Conservation (phyloP, 2,888 invertebrate species). For the Mythimna ferrago region DNA sequence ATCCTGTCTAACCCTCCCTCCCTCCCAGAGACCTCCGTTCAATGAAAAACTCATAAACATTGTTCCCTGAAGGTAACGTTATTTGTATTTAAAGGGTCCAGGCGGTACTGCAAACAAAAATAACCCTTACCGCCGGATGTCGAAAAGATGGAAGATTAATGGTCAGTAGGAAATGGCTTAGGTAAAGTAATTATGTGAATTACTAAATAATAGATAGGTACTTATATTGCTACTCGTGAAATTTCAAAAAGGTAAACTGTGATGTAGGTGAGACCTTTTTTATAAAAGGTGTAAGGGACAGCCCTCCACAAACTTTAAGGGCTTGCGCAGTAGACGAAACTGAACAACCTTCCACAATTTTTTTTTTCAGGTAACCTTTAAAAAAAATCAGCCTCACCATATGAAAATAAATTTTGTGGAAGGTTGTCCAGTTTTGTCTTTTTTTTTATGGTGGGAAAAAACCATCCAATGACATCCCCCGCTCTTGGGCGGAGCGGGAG, state of each 20-base stretch:
- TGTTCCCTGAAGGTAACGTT: slow-evolving; percentile 71
- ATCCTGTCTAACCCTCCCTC: slow-evolving; percentile 13
- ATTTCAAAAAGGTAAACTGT: neutral
- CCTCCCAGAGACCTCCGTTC: slow-evolving; percentile 57
- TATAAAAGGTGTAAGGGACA: too few relatives aligned
- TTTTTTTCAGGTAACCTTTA: too few relatives aligned
- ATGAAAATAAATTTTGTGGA: too few relatives aligned
- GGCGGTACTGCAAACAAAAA: slow-evolving; percentile 57
- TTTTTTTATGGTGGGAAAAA: too few relatives aligned
- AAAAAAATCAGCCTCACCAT: too few relatives aligned
- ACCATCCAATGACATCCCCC: too few relatives aligned
- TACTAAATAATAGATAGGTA: neutral
- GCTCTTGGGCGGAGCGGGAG: too few relatives aligned
- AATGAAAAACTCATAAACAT: slow-evolving; percentile 75
- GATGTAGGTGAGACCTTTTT: too few relatives aligned
- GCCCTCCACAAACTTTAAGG: too few relatives aligned
- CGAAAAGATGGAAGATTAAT: slow-evolving; percentile 39
- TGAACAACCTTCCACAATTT: too few relatives aligned
- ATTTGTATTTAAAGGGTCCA: slow-evolving; percentile 77
- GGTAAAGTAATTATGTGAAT: neutral
- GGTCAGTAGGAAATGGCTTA: neutral
- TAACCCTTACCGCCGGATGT: slow-evolving; percentile 61
- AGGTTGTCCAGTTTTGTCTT: too few relatives aligned
- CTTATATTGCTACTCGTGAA: neutral
- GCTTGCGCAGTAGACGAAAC: too few relatives aligned